These are phyloP conservation scores for Drosophila yakuba DNA, from an alignment of 1,140 invertebrate species.

Conservation along the genomic window DNA sequence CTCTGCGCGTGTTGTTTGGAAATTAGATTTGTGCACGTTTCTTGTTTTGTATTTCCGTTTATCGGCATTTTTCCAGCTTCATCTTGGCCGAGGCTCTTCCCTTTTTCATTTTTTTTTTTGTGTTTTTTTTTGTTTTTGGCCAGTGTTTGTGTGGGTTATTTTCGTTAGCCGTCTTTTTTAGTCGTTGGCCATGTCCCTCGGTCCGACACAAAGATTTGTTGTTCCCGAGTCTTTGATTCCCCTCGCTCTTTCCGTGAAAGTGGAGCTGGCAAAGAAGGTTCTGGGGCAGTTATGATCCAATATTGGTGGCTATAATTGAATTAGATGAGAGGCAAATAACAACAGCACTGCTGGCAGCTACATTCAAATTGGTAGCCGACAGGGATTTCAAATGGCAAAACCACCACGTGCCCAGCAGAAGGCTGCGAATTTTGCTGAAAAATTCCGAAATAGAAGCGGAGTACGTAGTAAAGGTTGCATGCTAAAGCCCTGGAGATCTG, in stretches of 20 bases:
- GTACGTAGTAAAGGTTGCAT: not conserved
- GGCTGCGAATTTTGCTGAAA: not conserved
- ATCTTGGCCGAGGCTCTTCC: constrained; percentile 14
- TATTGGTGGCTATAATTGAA: constrained; percentile 58
- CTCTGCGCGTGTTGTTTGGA: constrained; percentile 74
- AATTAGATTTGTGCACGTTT: constrained; percentile 83
- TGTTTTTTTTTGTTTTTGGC: no score
- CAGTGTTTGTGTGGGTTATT: constrained; percentile 17
- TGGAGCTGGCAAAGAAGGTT: constrained; percentile 2
- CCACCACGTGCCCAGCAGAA: not conserved
- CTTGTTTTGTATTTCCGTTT: constrained; percentile 81
- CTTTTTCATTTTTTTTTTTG: not conserved
- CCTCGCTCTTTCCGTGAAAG: constrained; percentile 3
- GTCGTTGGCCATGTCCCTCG: constrained; percentile 32
- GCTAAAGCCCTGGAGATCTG: not conserved
- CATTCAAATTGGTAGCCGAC: constrained; percentile 42
- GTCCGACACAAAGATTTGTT: constrained; percentile 45
- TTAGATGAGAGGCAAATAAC: constrained; percentile 43
- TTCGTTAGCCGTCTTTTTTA: constrained; percentile 23
- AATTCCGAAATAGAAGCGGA: not conserved
- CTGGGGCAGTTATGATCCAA: constrained; percentile 46
- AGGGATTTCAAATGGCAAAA: constrained; percentile 14
- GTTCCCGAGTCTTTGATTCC: constrained; percentile 31
- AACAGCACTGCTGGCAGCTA: constrained; percentile 37
- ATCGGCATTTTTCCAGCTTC: constrained; percentile 67